Conservation (phyloP, 2,797 vertebrate species). For the Myoxocephalus aenaeus region DNA sequence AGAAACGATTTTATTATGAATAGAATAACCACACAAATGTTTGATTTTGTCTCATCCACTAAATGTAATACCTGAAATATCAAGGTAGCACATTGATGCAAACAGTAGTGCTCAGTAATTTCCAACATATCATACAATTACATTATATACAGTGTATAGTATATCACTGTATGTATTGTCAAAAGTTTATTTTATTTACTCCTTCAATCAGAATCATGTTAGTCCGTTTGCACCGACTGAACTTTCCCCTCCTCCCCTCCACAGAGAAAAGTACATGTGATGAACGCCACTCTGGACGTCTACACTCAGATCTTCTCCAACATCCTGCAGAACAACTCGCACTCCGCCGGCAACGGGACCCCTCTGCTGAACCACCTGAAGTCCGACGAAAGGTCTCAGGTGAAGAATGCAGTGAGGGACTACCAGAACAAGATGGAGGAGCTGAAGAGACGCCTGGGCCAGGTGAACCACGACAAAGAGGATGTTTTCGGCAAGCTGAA, state of each 20-base stretch:
- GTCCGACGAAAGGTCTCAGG: fast-evolving
- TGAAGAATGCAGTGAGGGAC: fast-evolving
- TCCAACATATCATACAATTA: too few relatives aligned
- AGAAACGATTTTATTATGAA: too few relatives aligned
- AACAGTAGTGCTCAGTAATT: neutral
- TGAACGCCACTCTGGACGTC: slow-evolving; percentile 65
- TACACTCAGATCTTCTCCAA: slow-evolving; percentile 63
- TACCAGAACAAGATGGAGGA: fast-evolving
- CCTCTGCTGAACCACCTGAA: slow-evolving; percentile 36
- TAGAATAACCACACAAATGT: too few relatives aligned
- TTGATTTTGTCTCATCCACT: too few relatives aligned
- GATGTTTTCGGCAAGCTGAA: slow-evolving; percentile 11
- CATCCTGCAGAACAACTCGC: slow-evolving; percentile 19
- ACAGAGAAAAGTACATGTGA: slow-evolving; percentile 44
- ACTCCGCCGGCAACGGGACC: fast-evolving
- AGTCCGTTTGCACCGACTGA: neutral
- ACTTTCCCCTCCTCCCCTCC: neutral
- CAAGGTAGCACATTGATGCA: neutral
- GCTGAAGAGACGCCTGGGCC: neutral
- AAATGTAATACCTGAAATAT: too few relatives aligned
- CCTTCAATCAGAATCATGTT: neutral
- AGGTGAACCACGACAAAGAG: neutral
- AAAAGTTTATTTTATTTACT: neutral
- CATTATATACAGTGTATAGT: too few relatives aligned
- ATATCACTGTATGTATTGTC: too few relatives aligned